Conservation (phyloP, 2,113 vertebrate genomes). For the Alces alces region DNA sequence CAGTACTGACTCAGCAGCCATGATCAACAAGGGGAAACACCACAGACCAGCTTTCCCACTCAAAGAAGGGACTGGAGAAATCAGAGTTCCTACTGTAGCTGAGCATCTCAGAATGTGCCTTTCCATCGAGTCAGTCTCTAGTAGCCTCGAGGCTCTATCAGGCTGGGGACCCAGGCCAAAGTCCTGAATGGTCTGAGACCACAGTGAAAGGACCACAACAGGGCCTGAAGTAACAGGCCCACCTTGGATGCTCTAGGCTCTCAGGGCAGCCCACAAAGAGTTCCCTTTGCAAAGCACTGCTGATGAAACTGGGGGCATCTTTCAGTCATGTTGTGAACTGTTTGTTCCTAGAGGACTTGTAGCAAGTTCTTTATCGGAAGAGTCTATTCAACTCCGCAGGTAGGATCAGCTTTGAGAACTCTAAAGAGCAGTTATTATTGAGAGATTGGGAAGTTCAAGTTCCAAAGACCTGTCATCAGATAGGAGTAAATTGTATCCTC, state of each 20-base stretch:
- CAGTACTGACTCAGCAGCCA: not conserved
- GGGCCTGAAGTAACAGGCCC: not conserved
- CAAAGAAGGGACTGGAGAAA: not conserved
- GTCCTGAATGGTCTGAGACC: not conserved
- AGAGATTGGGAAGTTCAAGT: not conserved
- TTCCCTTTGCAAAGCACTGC: not conserved
- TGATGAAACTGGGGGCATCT: not conserved
- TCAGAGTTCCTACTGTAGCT: not conserved
- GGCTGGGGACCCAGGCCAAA: not conserved
- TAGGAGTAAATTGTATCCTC: not conserved
- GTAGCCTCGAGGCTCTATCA: no score
- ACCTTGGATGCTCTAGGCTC: not conserved
- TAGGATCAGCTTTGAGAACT: not conserved
- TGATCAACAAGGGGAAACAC: not conserved
- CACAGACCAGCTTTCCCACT: not conserved
- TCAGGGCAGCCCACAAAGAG: not conserved
- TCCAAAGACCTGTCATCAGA: not conserved
- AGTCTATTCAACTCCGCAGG: not conserved
- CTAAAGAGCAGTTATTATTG: not conserved
- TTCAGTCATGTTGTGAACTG: not conserved
- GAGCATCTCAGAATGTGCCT: not conserved
- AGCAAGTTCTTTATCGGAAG: not conserved
- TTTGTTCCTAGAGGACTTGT: not conserved
- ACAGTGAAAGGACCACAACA: not conserved
- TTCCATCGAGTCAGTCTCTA: not conserved